Evolutionary conservation across 2,888 invertebrate genomes (phyloP), one percentile per base, ranked within the genome.

Genomic region (Perithous albicinctus): DNA sequence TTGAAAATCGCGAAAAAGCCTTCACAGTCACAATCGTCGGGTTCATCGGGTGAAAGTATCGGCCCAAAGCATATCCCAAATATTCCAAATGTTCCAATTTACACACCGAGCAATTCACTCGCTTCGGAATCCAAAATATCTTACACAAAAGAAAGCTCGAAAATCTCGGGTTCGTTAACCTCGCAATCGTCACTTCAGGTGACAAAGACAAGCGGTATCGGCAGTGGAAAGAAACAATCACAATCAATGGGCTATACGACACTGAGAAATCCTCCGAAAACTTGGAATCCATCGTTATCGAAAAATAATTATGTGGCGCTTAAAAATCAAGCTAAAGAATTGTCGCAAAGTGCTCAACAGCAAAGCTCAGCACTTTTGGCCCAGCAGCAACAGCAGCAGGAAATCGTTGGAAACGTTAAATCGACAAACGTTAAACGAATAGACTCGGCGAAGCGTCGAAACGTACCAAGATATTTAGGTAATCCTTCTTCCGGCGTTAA

Each of bases 401-500:
- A 73, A 20, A 85, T 86, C 2, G 85, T 81, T n/a, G 64, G 85
- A 23, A 80, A 82, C 12, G 70, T 83, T 7, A 92, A 93, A 67
- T 85, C 88, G 15, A 89, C 89, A 43, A 86, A 88, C 2, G 89
- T 90, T 0, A 93, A 94, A 82, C 94, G 69, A n/a, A 20, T 38
- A 23, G 69, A 69, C 8, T 69, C 94, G 2, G 94, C 94, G 2
- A 94, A 94, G 86, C 94, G 95, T 78, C 89, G 94, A 26, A 94
- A 94, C 82, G 93, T 78, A 1, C 83, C 82, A 1, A 74, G 84
- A 78, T 85, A 79, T 56, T 67, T 86, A 35, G 94, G 94, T 0
- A 94, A 94, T 86, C 95, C 95, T 0, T 94, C 94, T 0, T 94
- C 94, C 0, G 95, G 95, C 0, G 95, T 95, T 0, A 95, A 95